Evolutionary conservation across 1,140 invertebrate genomes (phyloP).

Genomic region (Rhyzopertha dominica): DNA sequence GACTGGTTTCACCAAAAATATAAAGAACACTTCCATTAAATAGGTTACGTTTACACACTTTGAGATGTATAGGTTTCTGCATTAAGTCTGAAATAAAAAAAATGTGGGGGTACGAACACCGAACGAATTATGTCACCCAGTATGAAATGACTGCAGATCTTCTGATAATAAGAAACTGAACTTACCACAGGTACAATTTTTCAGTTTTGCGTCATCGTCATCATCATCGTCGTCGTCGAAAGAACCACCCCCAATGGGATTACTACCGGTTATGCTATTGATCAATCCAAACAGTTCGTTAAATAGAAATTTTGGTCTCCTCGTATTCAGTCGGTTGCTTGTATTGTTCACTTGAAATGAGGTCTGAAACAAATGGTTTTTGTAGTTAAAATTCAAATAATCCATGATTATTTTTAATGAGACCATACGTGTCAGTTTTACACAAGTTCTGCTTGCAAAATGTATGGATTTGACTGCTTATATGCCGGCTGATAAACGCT

Average conservation of each 20-base stretch:
- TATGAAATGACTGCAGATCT: background rate
- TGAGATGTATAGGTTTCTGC: background rate
- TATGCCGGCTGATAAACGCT: no score
- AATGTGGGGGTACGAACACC: constrained; percentile 4
- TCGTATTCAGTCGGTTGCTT: background rate
- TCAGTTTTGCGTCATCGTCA: constrained; percentile 44
- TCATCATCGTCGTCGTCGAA: constrained; percentile 47
- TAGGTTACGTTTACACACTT: constrained; percentile 1
- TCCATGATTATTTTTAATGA: no score
- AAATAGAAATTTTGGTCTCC: constrained; percentile 55
- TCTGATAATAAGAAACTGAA: constrained; percentile 18
- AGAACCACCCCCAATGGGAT: constrained; percentile 43
- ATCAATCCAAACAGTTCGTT: constrained; percentile 58
- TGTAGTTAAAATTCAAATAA: no score
- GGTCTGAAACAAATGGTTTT: no score
- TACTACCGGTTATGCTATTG: constrained; percentile 45
- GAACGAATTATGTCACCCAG: constrained; percentile 6
- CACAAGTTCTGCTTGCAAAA: no score
- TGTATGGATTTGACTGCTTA: no score
- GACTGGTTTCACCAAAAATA: background rate
- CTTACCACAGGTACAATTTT: constrained; percentile 61
- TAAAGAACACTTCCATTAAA: background rate
- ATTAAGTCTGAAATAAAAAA: background rate
- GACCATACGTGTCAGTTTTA: no score
- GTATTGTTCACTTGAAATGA: constrained; percentile 3